Evolutionary conservation across 2,888 invertebrate species (phyloP), one percentile per base, ranked within the genome.

Genomic region (Atethmia centrago): DNA sequence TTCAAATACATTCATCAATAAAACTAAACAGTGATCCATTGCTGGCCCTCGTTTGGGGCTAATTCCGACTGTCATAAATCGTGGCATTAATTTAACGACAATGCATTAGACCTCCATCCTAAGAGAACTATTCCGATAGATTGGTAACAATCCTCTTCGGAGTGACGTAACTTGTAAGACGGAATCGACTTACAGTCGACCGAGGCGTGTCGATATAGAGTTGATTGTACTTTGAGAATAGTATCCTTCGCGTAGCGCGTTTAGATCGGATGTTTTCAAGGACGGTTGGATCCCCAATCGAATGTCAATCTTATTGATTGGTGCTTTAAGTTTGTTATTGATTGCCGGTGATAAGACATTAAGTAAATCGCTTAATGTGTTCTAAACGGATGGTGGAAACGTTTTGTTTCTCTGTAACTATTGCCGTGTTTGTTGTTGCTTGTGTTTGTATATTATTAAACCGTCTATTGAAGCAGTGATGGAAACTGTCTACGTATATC

Each of bases 81-180:
- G 90, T 94, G 87, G 95, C 94, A 96, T 96, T 96, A 96, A 95
- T 94, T 95, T 95, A 96, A 96, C 94, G 95, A 95, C 95, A 93
- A 92, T 93, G 91, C 95, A 95, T 96, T 95, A 95, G 92, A 92
- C 87, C 90, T 91, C 91, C 92, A 79, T 97, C 97, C 97, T 96
- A 85, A 89, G 96, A 96, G 96, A 96, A 96, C 96, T 97, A 96
- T 97, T 95, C 94, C 96, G 93, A 97, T 97, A 96, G 96, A 97
- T 97, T 96, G 97, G 96, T 96, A 95, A 95, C 96, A 82, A 89
- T 89, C 87, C 77, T 81, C 83, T 85, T 84, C 84, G 74, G 68
- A 89, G 84, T 83, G 85, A 87, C 84, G 85, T 84, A 88, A 85
- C 86, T 86, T 67, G 9, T 71, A 86, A 84, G 82, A 85, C 72